Base-by-base conservation (phyloP, 2,113 vertebrate genomes). In the Boulengeromyrus knoepffleri region DNA sequence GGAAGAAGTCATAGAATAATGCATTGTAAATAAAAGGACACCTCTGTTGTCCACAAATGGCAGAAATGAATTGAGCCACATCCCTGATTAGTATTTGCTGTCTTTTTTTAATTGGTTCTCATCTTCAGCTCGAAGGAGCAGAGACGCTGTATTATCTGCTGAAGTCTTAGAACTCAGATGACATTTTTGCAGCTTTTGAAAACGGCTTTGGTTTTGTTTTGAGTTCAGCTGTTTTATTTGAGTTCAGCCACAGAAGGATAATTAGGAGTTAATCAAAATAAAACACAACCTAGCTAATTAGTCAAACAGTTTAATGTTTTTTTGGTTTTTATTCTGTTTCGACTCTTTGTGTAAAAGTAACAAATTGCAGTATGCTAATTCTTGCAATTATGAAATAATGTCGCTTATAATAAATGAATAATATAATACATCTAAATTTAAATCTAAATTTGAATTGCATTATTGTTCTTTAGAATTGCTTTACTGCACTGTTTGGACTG, bases 21-120 rank as follows among this genome's bases (percentile, higher is more conserved):
- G 47, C 39, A 53, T 87, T 53, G 49, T 56, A 87, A 53, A 15
- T 53, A 87, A 56, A 53, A 50, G 85, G 49, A 87, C 85, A 9
- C 50, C 31, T 87, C 85, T 87, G 39, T 87, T 87, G 85, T 87
- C 50, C 85, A 53, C 42, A 53, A 56, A 87, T 87, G 85, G 85
- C 50, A 87, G 50, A 21, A 87, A 87, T 56, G 56, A 87, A 87
- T 87, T 87, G 85, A 52, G 50, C 49, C 13, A 27, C 85, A 87
- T 27, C 47, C 8, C 21, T 87, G 47, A 87, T 87, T 17, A 87
- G 85, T 87, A 56, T 87, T 87, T 87, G 49, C 85, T 53, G 85
- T 87, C 85, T 31, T 27, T 87, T 24, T 52, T 87, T 56, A 87
- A 87, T 53, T 87, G 85, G 49, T 31, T 36, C 4, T 19, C 19